A percentile compares a stretch with the other conserved stretches of the same genome.
Evolutionary conservation across 2,113 vertebrate species (phyloP).

Genomic region (Cyprinodon brontotheroides): DNA sequence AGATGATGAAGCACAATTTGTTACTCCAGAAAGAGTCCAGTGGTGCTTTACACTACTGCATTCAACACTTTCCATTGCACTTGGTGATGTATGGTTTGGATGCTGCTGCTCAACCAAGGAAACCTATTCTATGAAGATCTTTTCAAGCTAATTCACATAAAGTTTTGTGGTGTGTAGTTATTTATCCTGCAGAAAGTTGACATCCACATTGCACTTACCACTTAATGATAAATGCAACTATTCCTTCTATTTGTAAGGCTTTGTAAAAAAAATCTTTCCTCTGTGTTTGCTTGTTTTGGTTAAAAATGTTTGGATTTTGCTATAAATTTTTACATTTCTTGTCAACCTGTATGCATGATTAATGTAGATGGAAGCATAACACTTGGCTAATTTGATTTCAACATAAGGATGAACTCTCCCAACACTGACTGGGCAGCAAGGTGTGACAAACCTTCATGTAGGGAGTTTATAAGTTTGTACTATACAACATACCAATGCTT

Average conservation of each 20-base stretch:
- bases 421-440: conserved; percentile 11
- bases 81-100: too few relatives aligned
- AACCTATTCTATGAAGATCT: too few relatives aligned
- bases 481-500: conserved; percentile 51
- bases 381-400: background rate
- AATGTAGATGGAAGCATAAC: background rate
- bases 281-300: background rate
- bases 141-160: too few relatives aligned
- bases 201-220: too few relatives aligned
- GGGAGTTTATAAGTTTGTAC: conserved; percentile 55
- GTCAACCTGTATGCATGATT: background rate
- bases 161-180: too few relatives aligned
- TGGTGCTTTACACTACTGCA: too few relatives aligned
- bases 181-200: too few relatives aligned
- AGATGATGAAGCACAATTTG: too few relatives aligned
- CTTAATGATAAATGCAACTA: background rate
- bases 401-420: background rate
- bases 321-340: background rate
- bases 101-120: too few relatives aligned
- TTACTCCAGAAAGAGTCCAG: too few relatives aligned
- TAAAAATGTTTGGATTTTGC: background rate
- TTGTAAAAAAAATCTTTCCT: background rate
- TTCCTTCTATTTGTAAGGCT: background rate
- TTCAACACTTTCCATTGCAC: too few relatives aligned
- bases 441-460: conserved; percentile 63